A percentile compares a stretch with the other conserved stretches of the same genome.
These are phyloP conservation scores for Macquaria australasica DNA, from an alignment of 2,113 vertebrate species.

Conservation along the genomic window DNA sequence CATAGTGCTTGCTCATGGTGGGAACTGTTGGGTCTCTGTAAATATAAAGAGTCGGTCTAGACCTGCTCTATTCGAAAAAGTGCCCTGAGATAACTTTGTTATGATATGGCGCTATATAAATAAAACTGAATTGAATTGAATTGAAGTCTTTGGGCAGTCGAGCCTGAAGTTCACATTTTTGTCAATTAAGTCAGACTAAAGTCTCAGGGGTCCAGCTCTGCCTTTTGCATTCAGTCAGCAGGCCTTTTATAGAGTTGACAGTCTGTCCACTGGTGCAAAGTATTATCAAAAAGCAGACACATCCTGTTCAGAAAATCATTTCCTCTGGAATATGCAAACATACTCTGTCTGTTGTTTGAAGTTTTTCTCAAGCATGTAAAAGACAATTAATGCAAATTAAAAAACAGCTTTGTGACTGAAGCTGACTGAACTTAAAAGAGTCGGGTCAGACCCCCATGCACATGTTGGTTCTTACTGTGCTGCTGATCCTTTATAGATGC, in stretches of 20 bases:
- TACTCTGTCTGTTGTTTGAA: neutral
- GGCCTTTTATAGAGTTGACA: neutral
- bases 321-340: slow-evolving; percentile 38
- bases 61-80: too few species aligned
- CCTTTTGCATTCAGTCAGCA: neutral
- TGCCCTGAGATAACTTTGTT: too few species aligned
- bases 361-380: neutral
- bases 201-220: neutral
- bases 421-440: neutral
- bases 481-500: neutral
- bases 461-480: neutral
- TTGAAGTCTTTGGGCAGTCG: neutral
- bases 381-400: slow-evolving; percentile 18
- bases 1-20: too few species aligned
- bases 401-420: neutral
- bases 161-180: neutral
- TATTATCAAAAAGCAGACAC: slow-evolving; percentile 14
- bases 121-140: too few species aligned
- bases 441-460: neutral
- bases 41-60: too few species aligned
- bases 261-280: neutral
- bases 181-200: too few species aligned
- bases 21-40: too few species aligned
- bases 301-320: slow-evolving; percentile 36
- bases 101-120: too few species aligned